A percentile compares a stretch with the other conserved stretches of the same genome.
Conservation (phyloP, 2,888 invertebrate species). For the Chrysina gloriosa region DNA sequence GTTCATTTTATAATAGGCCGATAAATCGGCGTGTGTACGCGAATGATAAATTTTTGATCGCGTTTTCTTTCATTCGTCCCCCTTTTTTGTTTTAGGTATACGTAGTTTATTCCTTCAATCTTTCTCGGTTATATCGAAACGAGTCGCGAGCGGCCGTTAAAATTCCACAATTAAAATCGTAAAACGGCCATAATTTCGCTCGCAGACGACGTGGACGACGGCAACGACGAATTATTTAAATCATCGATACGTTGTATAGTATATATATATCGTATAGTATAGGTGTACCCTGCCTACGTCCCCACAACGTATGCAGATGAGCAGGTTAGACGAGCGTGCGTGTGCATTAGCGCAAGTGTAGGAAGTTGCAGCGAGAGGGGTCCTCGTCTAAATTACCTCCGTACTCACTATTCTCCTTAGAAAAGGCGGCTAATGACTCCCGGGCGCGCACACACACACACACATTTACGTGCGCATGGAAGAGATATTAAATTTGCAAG, state of each 20-base stretch:
- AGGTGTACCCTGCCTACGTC: too few species aligned
- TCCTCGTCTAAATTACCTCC: conserved; percentile 47
- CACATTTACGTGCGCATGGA: neutral
- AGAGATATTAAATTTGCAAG: neutral
- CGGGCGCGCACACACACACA: conserved; percentile 25
- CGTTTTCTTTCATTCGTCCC: neutral
- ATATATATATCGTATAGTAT: too few species aligned
- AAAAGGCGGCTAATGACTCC: conserved; percentile 52
- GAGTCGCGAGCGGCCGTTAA: conserved; percentile 36
- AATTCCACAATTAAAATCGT: conserved; percentile 39
- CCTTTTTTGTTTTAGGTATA: neutral
- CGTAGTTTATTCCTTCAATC: too few species aligned
- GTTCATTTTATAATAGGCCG: too few species aligned
- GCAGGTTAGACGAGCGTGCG: too few species aligned
- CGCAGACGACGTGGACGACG: neutral
- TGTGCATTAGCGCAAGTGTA: conserved; percentile 54
- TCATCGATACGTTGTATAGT: conserved; percentile 48
- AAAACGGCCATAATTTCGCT: conserved; percentile 46
- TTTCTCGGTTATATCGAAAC: conserved; percentile 16
- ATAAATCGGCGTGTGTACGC: too few species aligned
- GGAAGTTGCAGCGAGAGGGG: conserved; percentile 57
- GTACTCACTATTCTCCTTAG: conserved; percentile 40
- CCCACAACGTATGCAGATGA: too few species aligned
- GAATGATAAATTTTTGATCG: conserved; percentile 30
- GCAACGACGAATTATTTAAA: conserved; percentile 44